Evolutionary conservation across 1,140 invertebrate species (phyloP).

Genomic region (Lithobius niger): DNA sequence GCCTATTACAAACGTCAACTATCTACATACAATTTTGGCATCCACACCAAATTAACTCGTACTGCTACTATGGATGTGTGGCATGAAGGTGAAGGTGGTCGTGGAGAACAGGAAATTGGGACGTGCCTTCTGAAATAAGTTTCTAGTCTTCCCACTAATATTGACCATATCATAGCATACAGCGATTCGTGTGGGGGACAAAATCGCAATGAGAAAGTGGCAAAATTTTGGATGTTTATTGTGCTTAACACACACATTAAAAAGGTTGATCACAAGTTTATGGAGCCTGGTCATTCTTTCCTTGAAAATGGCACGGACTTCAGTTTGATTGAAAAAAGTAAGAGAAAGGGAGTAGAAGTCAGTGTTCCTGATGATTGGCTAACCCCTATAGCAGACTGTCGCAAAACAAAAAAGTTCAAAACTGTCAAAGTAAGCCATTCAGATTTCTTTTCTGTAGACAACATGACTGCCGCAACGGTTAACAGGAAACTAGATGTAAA

Average conservation of each 20-base stretch:
- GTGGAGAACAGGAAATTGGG: conserved; percentile 7
- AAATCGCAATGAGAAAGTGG: conserved; percentile 11
- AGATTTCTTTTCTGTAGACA: not conserved
- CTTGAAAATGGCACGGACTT: conserved; percentile 18
- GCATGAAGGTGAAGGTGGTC: not conserved
- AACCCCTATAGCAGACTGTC: not conserved
- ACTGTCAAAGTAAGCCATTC: not conserved
- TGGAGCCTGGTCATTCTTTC: conserved; percentile 17
- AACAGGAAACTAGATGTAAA: not conserved
- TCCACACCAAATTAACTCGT: conserved; percentile 4
- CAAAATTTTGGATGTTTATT: conserved; percentile 12
- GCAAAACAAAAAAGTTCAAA: not conserved
- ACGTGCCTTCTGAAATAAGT: conserved; percentile 9
- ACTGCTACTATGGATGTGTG: conserved; percentile 6
- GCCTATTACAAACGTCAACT: conserved; percentile 9
- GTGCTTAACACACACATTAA: conserved; percentile 12
- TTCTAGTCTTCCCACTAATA: not conserved
- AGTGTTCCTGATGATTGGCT: not conserved
- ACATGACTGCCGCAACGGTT: not conserved
- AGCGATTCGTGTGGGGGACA: conserved; percentile 7
- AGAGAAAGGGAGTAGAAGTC: not conserved
- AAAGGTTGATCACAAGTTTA: conserved; percentile 18
- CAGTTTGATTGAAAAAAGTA: conserved; percentile 5
- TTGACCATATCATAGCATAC: conserved; percentile 9
- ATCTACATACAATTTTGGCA: conserved; percentile 10